phyloP scores from a whole-genome alignment of 1,140 invertebrate species.

The Aplysia californica region DNA sequence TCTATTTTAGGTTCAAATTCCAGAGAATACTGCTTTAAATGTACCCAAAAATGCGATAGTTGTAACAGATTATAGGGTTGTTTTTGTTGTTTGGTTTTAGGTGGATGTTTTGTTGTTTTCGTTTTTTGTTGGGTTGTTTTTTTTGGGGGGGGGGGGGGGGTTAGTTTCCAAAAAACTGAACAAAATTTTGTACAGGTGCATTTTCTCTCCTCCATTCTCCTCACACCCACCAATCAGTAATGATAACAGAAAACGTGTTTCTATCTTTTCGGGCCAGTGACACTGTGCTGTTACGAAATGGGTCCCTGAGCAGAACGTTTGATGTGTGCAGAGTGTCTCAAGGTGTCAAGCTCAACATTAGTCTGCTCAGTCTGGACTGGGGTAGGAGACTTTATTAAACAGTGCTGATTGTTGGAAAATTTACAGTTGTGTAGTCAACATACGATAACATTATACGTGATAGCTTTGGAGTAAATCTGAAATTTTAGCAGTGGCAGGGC shows the following conservation, averaged over 20 bases:
- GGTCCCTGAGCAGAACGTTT: constrained; percentile 49
- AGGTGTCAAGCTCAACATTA: constrained; percentile 59
- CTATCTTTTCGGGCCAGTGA: too few species aligned
- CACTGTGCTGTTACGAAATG: constrained; percentile 48
- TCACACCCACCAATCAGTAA: too few species aligned
- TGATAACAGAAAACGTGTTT: too few species aligned
- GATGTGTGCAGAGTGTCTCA: constrained; percentile 48
- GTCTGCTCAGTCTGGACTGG: constrained; percentile 65
- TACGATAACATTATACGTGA: background rate
- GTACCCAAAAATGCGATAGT: too few species aligned
- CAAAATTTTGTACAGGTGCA: background rate
- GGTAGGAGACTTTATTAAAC: constrained; percentile 43
- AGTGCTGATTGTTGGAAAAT: background rate
- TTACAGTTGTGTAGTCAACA: background rate
- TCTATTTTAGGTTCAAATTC: too few species aligned
- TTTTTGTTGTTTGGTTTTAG: too few species aligned
- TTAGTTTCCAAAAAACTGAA: background rate
- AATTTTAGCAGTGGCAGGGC: background rate
- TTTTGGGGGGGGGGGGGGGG: too few species aligned
- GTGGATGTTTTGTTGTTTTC: background rate
- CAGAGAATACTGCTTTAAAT: too few species aligned
- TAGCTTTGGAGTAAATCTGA: background rate
- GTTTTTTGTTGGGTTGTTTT: background rate
- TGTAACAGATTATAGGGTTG: too few species aligned
- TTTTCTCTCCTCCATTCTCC: too few species aligned